Base-by-base conservation (phyloP, 35 echinoderm and acorn worm species). In the Nesometra sesokonis region DNA sequence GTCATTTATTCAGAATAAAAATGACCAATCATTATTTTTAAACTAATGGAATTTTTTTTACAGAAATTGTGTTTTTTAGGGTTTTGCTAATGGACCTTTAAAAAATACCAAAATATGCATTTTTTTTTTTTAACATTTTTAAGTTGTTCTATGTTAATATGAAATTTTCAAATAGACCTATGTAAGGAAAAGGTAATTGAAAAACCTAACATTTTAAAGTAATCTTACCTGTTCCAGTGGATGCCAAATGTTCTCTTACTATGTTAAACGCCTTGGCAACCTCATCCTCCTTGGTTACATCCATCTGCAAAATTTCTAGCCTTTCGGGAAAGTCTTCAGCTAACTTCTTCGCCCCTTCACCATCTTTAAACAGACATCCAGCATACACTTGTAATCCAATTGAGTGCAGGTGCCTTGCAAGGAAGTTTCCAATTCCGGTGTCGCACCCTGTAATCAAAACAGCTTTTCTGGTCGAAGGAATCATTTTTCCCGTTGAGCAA, bases 381-480 rank as follows among this genome's bases (percentile, higher is more conserved):
- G 95, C 95, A 37, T 91, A 97, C n/a, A 97, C 95, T 9, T 87
- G 84, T 43, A 91, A 91, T 0, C 95, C 95, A 17, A 89, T 83
- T 33, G 83, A 47, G 81, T 97, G 92, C 47, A 97, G 79, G 29
- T 84, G 77, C 19, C 88, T 91, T 38, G 92, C 95, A 77, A 97
- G 86, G 34, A 85, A 92, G 78, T 97, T 88, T 7, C 95, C 95
- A 52, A 97, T 89, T 0, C 95, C 95, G 2, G 86, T 91, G 88
- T 97, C 95, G 77, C 95, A 97, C 9, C 95, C 95, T 0, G 91
- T 90, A 13, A 97, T 88, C 77, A 97, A 82, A 30, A 97, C 94
- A 7, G 91, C 94, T 36, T 87, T 86, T 32, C 94, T 85, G 23
- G 52, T 19, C 23, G 52, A 67, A 5, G 52, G 52, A 9, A 67